Evolutionary conservation across 1,140 invertebrate genomes (phyloP).

Genomic region (Pinna nobilis): DNA sequence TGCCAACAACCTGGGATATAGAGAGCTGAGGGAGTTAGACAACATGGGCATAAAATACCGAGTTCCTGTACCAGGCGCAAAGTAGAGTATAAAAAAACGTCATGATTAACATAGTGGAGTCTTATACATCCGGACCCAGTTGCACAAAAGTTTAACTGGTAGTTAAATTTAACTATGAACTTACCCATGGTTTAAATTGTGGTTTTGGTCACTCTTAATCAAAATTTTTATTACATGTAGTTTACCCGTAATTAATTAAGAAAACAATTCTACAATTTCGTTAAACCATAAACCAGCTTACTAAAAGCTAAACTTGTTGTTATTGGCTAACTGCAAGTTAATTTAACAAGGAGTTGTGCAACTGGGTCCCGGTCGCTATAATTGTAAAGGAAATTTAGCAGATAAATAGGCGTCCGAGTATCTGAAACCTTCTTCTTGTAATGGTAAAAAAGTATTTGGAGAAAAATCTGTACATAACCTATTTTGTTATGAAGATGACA

Average conservation of each 20-base stretch:
- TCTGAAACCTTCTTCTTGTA: too few relatives aligned
- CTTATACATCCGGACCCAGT: not conserved
- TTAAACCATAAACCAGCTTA: too few relatives aligned
- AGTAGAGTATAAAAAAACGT: constrained; percentile 21
- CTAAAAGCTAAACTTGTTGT: too few relatives aligned
- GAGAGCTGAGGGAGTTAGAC: constrained; percentile 55
- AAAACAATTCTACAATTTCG: not conserved
- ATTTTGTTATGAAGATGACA: too few relatives aligned
- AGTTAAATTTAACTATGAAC: not conserved
- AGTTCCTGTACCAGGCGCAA: constrained; percentile 60
- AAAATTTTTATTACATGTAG: not conserved
- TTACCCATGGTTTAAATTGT: not conserved
- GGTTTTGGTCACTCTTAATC: not conserved
- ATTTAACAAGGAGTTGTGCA: too few relatives aligned
- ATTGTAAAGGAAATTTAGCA: too few relatives aligned
- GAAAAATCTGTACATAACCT: too few relatives aligned
- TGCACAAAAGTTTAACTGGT: too few relatives aligned
- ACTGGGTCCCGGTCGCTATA: too few relatives aligned
- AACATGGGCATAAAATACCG: constrained; percentile 50
- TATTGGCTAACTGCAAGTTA: too few relatives aligned
- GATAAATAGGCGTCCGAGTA: too few relatives aligned
- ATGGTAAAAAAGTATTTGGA: too few relatives aligned
- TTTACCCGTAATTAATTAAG: not conserved
- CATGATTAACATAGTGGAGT: not conserved
- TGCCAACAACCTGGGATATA: constrained; percentile 57